Base-by-base conservation (phyloP, 2,797 vertebrate genomes). In the Amblyopsis hoosieri region DNA sequence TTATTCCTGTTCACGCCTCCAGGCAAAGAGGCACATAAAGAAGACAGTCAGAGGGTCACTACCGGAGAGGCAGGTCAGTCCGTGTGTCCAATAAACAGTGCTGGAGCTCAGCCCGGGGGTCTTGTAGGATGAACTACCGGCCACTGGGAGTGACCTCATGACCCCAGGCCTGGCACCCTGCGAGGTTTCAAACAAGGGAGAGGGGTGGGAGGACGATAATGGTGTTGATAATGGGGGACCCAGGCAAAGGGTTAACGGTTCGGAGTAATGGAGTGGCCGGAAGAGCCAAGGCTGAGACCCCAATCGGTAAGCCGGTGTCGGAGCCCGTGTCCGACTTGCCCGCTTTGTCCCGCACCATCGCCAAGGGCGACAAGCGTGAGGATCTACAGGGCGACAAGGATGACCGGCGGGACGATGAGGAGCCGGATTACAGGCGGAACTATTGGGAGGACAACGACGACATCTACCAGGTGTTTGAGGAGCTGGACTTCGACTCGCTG, bases 401-500 rank as follows among this genome's bases (percentile, higher is more conserved):
- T 0, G 8, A 54, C 6, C 79, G 78, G 12, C 12, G 2, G 1
- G 80, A 85, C n/a, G 49, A 66, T 7, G 54, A 12, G n/a, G 62
- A 42, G 58, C 52, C 60, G 2, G 76, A 90, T 67, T 78, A 80
- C 67, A 81, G 59, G 0, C 66, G 64, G 1, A 81, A 90, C 67
- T 86, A 90, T 11, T 92, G 91, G 67, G 90, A 94, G 2, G 92
- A 93, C 8, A 90, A 93, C 15, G 92, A 92, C 0, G 91, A 91
- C 14, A 61, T 94, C 65, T 93, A 93, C 75, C 91, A 93, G 72
- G 92, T 92, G 61, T 93, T 93, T 57, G 92, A 93, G 69, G 91
- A 93, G 74, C 70, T 88, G 66, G 95, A 97, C 71, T 95, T 94
- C n/a, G 94, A 94, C 17, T 80, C 94, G 57, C 91, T 94, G 70